phyloP scores from a whole-genome alignment of 2,113 vertebrate species.

The Leptosomus discolor region DNA sequence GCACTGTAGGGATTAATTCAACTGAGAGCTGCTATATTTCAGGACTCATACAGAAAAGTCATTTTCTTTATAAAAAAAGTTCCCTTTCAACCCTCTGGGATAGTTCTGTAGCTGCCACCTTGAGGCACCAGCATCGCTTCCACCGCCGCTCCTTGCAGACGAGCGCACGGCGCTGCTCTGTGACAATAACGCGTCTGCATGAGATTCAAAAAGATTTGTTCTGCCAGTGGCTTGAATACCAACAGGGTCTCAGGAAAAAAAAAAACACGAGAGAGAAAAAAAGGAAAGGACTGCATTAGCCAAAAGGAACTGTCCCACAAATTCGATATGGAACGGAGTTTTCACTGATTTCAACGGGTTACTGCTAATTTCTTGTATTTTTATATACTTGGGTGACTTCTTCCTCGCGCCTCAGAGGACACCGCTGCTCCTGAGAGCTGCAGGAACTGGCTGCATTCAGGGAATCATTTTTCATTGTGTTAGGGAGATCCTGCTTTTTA shows the following conservation, averaged over 20 bases:
- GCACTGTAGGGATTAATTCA: slow-evolving; percentile 22
- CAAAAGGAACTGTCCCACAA: neutral
- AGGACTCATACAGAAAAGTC: neutral
- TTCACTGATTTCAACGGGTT: neutral
- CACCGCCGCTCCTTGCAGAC: neutral
- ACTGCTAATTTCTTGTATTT: neutral
- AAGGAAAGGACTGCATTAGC: neutral
- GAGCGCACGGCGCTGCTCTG: neutral
- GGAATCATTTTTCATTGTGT: neutral
- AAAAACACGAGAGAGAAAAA: neutral
- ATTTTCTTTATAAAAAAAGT: slow-evolving; percentile 4
- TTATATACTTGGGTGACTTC: fast-evolving
- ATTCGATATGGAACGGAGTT: neutral
- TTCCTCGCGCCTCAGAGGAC: neutral
- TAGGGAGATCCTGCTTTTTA: neutral
- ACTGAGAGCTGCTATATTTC: neutral
- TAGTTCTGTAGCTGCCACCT: neutral
- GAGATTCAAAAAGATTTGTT: neutral
- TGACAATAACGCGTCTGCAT: neutral
- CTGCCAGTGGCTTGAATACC: neutral
- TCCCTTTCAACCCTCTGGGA: neutral
- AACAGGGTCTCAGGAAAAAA: neutral
- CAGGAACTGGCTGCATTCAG: neutral
- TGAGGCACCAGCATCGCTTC: neutral
- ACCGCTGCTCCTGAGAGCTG: neutral